Evolutionary conservation across 2,797 vertebrate genomes (phyloP), one percentile per base, ranked within the genome.

Genomic region (Microctenopoma lineatum): DNA sequence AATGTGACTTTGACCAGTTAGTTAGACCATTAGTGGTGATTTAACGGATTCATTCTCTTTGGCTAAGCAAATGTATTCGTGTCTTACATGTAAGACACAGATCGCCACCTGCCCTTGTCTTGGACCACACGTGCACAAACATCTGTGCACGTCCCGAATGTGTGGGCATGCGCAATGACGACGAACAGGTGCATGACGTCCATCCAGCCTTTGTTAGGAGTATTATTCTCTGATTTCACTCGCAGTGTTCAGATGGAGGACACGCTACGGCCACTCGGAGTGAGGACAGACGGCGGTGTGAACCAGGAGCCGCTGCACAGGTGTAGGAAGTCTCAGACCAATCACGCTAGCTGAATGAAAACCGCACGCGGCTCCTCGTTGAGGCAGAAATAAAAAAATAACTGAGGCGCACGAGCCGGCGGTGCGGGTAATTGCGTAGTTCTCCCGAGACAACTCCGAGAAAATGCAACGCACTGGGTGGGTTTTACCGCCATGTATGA

Each of bases 111-210:
- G 71, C 41, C 45, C 38, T 21, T 38, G 44, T 46, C 18, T 12
- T 42, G 50, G 26, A 59, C 59, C 72, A 46, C 60, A 65, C 21
- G 48, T 61, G 57, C 60, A 51, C 64, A 14, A 61, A 68, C 79
- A 66, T 70, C 73, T 60, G 67, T 42, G 51, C 59, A 25, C 50
- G 36, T 21, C n/a, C 12, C 4, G 14, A 29, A 9, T 4, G 25
- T 66, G 41, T 73, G 88, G 0, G 84, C 89, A 89, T 87, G 89
- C 88, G 90, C 88, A 89, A 3, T 67, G 46, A 16, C 50, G 10
- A 26, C 0, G 41, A 61, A 82, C 85, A 87, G 86, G 89, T 88
- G 76, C 75, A 52, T 55, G 47, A 48, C 62, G 64, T 78, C 27
- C 64, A 54, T 25, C 59, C 52, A 48, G 32, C 45, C 51, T 39